Conservation (phyloP, 1,140 invertebrate species). For the Aphis craccivora region DNA sequence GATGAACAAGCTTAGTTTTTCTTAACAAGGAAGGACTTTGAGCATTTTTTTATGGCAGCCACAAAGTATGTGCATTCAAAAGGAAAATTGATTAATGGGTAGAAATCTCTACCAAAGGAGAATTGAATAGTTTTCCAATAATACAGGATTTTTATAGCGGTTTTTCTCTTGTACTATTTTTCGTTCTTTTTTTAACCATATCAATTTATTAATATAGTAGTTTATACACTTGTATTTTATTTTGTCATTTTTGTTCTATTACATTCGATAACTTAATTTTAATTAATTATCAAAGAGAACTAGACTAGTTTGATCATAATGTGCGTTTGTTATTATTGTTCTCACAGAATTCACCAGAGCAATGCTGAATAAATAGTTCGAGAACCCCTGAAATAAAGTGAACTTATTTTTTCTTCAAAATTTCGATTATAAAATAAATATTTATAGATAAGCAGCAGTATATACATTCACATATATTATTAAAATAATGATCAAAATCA, state of each 20-base stretch:
- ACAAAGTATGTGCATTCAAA: not conserved
- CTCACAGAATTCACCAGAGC: not conserved
- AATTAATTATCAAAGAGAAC: not conserved
- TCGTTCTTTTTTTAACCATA: not conserved
- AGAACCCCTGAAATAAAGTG: not conserved
- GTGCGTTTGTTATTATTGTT: not conserved
- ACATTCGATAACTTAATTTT: not conserved
- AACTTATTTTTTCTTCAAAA: no score
- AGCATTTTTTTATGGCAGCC: not conserved
- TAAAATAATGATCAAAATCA: no score
- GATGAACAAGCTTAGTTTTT: not conserved
- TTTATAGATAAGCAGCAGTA: no score
- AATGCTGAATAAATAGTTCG: not conserved
- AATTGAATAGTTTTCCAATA: not conserved
- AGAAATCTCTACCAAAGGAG: not conserved
- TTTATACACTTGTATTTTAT: not conserved
- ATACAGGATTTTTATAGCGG: not conserved
- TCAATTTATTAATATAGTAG: not conserved
- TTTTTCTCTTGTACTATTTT: not conserved
- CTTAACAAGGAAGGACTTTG: not conserved
- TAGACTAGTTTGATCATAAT: not conserved
- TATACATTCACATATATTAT: no score
- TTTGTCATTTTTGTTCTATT: not conserved
- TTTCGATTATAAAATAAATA: no score
- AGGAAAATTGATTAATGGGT: not conserved